phyloP scores from a whole-genome alignment of 2,113 vertebrate species.

The Corythaixoides concolor region DNA sequence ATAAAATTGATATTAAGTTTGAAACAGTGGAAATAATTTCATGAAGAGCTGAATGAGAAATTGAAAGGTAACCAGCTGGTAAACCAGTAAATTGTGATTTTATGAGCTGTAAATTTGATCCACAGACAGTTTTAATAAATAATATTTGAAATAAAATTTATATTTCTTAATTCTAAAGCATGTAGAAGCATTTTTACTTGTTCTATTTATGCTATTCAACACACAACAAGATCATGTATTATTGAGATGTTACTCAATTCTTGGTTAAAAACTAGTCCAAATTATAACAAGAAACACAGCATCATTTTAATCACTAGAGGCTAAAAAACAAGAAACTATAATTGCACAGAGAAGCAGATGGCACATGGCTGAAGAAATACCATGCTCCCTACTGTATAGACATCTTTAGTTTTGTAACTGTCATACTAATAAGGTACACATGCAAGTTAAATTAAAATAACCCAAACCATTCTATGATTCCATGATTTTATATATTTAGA shows the following conservation, averaged over 20 bases:
- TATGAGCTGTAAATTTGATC: neutral
- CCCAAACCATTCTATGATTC: no score
- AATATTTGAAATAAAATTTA: neutral
- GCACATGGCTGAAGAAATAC: neutral
- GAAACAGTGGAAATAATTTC: neutral
- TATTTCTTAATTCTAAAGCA: neutral
- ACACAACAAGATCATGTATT: neutral
- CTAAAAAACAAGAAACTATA: neutral
- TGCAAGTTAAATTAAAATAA: neutral
- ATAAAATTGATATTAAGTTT: neutral
- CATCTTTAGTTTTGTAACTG: neutral
- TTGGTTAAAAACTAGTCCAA: neutral
- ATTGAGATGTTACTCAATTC: neutral
- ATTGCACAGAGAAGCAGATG: neutral
- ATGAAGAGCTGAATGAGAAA: neutral
- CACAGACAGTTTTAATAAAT: neutral
- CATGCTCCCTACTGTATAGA: accelerated
- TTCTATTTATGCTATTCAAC: neutral
- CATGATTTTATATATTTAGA: neutral
- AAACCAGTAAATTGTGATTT: neutral
- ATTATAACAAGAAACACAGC: neutral
- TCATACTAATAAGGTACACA: neutral
- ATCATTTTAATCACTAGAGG: neutral
- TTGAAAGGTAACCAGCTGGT: neutral
- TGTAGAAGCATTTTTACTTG: neutral